phyloP scores from a whole-genome alignment of 2,888 invertebrate genomes.

The Acanthosepion pharaonis region DNA sequence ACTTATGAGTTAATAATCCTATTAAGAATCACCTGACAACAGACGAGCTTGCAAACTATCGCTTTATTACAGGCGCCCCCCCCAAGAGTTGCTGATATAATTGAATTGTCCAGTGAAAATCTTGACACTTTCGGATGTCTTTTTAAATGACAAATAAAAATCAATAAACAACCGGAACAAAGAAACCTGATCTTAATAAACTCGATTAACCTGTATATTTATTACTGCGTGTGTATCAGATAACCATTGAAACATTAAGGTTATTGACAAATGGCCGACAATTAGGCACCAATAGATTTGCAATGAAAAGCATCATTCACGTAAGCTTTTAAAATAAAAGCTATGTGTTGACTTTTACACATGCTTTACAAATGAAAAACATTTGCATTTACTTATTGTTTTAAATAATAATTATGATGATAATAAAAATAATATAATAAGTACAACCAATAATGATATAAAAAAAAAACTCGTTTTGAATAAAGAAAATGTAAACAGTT shows the following conservation, averaged over 20 bases:
- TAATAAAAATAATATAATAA: too few relatives aligned
- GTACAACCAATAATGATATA: too few relatives aligned
- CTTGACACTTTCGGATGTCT: too few relatives aligned
- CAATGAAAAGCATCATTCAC: neutral
- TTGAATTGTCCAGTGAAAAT: too few relatives aligned
- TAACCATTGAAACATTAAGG: neutral
- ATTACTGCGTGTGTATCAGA: constrained; percentile 14
- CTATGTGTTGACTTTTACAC: neutral
- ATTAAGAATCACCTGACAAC: too few relatives aligned
- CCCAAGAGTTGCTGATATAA: too few relatives aligned
- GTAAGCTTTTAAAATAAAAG: neutral
- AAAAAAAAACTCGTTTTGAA: too few relatives aligned
- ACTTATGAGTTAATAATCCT: too few relatives aligned
- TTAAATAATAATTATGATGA: neutral
- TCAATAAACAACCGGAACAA: neutral
- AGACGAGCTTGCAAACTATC: too few relatives aligned
- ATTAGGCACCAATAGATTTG: neutral
- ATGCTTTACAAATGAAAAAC: neutral
- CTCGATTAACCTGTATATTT: neutral
- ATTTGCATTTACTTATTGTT: neutral
- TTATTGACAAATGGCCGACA: neutral
- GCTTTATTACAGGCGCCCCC: too few relatives aligned
- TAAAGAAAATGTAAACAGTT: too few relatives aligned
- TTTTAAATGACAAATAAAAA: neutral
- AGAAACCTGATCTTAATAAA: neutral